Conservation (phyloP, 37 sponge, comb jelly and placozoan species). For the Axinella damicornis region DNA sequence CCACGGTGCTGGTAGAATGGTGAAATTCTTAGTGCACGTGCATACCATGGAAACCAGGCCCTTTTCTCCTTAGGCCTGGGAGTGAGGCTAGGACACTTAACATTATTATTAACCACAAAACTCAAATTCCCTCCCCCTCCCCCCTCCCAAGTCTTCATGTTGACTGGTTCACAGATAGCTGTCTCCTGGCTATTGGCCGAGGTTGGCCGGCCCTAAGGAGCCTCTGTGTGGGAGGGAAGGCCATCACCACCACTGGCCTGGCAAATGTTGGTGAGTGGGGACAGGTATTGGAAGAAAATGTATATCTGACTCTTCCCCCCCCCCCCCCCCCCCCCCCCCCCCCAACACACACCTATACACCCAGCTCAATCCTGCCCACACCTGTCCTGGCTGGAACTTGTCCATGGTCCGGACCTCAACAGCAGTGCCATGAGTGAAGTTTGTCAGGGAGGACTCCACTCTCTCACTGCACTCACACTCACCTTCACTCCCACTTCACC, state of each 20-base stretch:
- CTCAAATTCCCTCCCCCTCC: background rate
- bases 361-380: slow-evolving; percentile 32
- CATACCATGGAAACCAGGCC: too few relatives aligned
- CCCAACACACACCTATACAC: too few relatives aligned
- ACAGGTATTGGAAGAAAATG: background rate
- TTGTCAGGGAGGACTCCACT: slow-evolving; percentile 11
- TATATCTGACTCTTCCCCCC: too few relatives aligned
- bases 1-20: too few relatives aligned
- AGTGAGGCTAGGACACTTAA: too few relatives aligned
- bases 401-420: slow-evolving; percentile 29
- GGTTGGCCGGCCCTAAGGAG: slow-evolving; percentile 42
- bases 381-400: slow-evolving; percentile 21
- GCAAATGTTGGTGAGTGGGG: slow-evolving; percentile 37
- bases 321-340: too few relatives aligned
- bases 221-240: slow-evolving; percentile 43
- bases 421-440: slow-evolving; percentile 9
- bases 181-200: slow-evolving; percentile 24
- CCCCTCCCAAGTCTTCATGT: background rate
- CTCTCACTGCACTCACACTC: slow-evolving; percentile 29
- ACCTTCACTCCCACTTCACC: slow-evolving; percentile 56
- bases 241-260: slow-evolving; percentile 36
- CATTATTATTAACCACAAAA: too few relatives aligned
- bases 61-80: too few relatives aligned
- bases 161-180: slow-evolving; percentile 39
- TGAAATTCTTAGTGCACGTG: too few relatives aligned